Percentiles rank a stretch among this genome's conserved stretches.
Conservation (phyloP, 2,113 vertebrate genomes). For the Gorsachius goisagi region DNA sequence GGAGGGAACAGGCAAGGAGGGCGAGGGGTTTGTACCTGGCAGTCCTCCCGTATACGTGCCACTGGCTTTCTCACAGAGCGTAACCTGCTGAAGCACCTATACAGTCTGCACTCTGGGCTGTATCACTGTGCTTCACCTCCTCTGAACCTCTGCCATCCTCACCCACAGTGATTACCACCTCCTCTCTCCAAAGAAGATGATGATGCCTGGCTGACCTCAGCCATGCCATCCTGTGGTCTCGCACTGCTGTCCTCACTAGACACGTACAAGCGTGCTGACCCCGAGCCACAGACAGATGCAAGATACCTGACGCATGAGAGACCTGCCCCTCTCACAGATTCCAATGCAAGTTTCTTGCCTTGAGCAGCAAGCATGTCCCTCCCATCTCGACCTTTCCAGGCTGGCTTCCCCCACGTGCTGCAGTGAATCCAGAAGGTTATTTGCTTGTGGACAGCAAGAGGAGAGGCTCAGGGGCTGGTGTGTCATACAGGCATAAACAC, state of each 20-base stretch:
- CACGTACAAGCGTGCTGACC: rapidly evolving
- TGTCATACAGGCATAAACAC: background rate
- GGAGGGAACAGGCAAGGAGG: background rate
- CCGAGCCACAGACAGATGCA: rapidly evolving
- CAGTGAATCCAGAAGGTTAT: background rate
- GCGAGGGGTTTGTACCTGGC: background rate
- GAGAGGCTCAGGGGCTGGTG: background rate
- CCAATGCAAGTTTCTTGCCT: background rate
- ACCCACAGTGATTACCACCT: rapidly evolving
- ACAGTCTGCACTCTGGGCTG: rapidly evolving
- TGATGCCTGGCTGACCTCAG: rapidly evolving
- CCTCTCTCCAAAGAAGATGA: background rate
- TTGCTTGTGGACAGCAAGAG: background rate
- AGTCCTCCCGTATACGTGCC: rapidly evolving
- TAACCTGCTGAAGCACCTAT: background rate
- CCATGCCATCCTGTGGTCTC: background rate
- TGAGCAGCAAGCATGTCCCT: background rate
- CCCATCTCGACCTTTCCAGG: background rate
- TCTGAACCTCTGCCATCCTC: background rate
- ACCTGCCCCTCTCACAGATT: background rate
- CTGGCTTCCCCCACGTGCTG: rapidly evolving
- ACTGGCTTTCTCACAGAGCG: rapidly evolving
- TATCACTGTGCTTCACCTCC: background rate
- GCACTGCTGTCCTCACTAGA: background rate
- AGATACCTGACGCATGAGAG: background rate